Conservation (phyloP, 1,140 invertebrate genomes). For the Palaemon carinicauda region DNA sequence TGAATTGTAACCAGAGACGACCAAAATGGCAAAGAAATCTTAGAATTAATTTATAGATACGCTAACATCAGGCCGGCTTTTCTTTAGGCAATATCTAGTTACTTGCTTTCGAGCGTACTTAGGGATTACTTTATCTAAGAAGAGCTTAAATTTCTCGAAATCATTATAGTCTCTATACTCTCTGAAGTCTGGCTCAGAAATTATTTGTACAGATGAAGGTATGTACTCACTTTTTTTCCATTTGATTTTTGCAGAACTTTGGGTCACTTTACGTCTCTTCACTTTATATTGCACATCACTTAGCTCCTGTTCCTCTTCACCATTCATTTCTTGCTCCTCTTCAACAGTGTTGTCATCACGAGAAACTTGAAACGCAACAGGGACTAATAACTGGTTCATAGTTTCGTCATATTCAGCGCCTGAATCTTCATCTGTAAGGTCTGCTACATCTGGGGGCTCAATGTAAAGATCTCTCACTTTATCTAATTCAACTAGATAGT, state of each 20-base stretch:
- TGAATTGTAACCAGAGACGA: too few species aligned
- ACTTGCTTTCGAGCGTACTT: not conserved
- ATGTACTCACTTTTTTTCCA: not conserved
- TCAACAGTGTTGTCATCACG: not conserved
- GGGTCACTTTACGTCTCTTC: conserved; percentile 4
- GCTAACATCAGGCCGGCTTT: too few species aligned
- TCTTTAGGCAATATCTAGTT: too few species aligned
- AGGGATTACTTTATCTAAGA: not conserved
- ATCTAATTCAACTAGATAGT: not conserved
- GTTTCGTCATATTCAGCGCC: not conserved
- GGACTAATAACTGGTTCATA: conserved; percentile 9
- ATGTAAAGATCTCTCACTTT: not conserved
- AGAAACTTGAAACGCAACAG: conserved; percentile 6
- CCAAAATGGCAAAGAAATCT: too few species aligned
- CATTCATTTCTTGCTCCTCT: not conserved
- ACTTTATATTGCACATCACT: not conserved
- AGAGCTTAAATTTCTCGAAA: too few species aligned
- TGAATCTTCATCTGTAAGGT: conserved; percentile 18
- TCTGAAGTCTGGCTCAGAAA: not conserved
- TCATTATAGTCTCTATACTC: not conserved
- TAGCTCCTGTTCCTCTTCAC: not conserved
- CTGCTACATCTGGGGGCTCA: conserved; percentile 1
- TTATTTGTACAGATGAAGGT: not conserved
- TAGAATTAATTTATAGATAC: too few species aligned
- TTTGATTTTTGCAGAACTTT: not conserved